Evolutionary conservation across 2,888 invertebrate genomes (phyloP).

Genomic region (Drosophila putrida): DNA sequence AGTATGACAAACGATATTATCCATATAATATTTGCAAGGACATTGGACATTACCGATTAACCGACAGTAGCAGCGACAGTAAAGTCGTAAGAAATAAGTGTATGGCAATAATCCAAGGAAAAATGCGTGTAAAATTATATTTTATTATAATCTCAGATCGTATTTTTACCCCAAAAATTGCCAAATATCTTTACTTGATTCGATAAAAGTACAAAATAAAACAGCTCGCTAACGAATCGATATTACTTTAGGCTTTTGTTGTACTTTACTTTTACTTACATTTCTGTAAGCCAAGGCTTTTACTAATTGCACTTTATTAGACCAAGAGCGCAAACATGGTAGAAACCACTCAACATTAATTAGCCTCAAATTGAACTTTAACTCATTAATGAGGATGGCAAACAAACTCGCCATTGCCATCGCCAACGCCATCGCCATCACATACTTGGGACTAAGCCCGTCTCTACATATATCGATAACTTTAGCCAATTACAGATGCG

Average conservation of each 20-base stretch:
- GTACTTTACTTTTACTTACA: not conserved
- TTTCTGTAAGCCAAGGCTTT: slow-evolving; percentile 55
- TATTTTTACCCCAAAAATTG: not conserved
- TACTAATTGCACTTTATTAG: slow-evolving; percentile 77
- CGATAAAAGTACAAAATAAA: not conserved
- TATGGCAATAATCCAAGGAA: not conserved
- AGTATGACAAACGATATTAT: slow-evolving; percentile 79
- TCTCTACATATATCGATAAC: slow-evolving; percentile 25
- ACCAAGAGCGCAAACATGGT: slow-evolving; percentile 43
- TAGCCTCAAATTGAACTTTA: slow-evolving; percentile 76
- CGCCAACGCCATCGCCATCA: slow-evolving; percentile 9
- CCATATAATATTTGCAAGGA: slow-evolving; percentile 62
- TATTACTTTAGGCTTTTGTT: not conserved
- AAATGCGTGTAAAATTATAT: slow-evolving; percentile 73
- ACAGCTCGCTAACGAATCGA: slow-evolving; percentile 9
- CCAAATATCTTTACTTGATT: not conserved
- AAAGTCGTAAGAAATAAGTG: slow-evolving; percentile 55
- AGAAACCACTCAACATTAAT: slow-evolving; percentile 75
- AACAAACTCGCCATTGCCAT: slow-evolving; percentile 53
- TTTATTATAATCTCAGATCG: slow-evolving; percentile 68
- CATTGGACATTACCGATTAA: slow-evolving; percentile 71
- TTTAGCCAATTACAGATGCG: slow-evolving; percentile 46
- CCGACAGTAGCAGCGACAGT: slow-evolving; percentile 43
- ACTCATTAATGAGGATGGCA: slow-evolving; percentile 78
- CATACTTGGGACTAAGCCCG: slow-evolving; percentile 22